A percentile compares a stretch with the other conserved stretches of the same genome.
These are phyloP conservation scores for Ectemnius lituratus DNA, from an alignment of 2,888 invertebrate genomes.

Conservation along the genomic window DNA sequence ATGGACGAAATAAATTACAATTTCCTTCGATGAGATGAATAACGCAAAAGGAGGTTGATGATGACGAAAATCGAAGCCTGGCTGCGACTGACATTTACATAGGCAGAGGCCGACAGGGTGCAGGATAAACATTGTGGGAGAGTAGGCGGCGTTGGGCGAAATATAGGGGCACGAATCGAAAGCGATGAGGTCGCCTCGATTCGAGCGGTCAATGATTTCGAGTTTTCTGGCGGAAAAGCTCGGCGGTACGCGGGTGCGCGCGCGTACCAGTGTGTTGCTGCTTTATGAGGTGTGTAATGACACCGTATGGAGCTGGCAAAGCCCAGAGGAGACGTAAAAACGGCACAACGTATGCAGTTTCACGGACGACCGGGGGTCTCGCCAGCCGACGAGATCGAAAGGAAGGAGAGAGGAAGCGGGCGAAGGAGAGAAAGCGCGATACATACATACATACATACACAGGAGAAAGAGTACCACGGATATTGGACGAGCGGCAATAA, in stretches of 20 bases:
- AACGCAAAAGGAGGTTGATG: too few relatives aligned
- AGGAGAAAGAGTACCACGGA: constrained; percentile 34
- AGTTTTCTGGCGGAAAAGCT: constrained; percentile 42
- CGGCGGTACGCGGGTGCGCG: constrained; percentile 26
- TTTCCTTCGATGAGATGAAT: too few relatives aligned
- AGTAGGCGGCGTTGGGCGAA: too few relatives aligned
- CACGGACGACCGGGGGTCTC: constrained; percentile 38
- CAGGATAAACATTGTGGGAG: too few relatives aligned
- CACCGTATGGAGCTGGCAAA: constrained; percentile 66
- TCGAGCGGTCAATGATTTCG: constrained; percentile 52
- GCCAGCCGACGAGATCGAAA: constrained; percentile 6
- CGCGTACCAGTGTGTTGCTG: constrained; percentile 52
- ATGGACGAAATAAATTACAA: too few relatives aligned
- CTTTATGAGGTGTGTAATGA: constrained; percentile 76
- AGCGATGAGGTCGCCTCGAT: constrained; percentile 12
- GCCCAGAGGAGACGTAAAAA: constrained; percentile 77
- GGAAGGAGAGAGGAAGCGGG: constrained; percentile 15
- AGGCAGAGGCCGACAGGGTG: too few relatives aligned
- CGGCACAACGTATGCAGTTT: constrained; percentile 67
- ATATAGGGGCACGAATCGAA: too few relatives aligned
- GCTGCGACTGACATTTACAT: too few relatives aligned
- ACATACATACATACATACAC: too few relatives aligned
- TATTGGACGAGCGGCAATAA: constrained; percentile 67
- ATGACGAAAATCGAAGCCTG: too few relatives aligned
- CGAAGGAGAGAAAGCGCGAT: constrained; percentile 17